Percentiles rank a stretch among this genome's conserved stretches.
Conservation (phyloP, 2,797 vertebrate genomes). For the Thalassophryne amazonica region DNA sequence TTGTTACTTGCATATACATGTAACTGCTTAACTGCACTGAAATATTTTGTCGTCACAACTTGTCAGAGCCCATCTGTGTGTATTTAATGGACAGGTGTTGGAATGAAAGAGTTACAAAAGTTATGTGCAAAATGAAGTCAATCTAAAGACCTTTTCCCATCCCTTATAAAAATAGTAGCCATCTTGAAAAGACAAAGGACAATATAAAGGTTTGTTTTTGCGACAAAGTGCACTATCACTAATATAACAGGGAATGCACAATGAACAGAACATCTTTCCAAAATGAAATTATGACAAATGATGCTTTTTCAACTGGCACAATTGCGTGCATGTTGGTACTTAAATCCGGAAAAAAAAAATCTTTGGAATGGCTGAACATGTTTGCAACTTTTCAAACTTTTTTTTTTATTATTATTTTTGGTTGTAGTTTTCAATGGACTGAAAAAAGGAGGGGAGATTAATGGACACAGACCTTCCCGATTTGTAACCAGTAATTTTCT, state of each 20-base stretch:
- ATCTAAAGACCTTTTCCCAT: slow-evolving; percentile 36
- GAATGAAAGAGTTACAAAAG: slow-evolving; percentile 40
- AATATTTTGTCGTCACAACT: not conserved
- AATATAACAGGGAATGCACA: slow-evolving; percentile 25
- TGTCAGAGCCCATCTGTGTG: slow-evolving; percentile 1
- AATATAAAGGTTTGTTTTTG: slow-evolving; percentile 52
- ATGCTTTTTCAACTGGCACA: slow-evolving; percentile 6
- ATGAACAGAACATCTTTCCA: slow-evolving; percentile 4
- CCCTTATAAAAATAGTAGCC: slow-evolving; percentile 61
- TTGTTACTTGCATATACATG: slow-evolving; percentile 9
- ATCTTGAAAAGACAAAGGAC: slow-evolving; percentile 55
- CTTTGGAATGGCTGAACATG: slow-evolving; percentile 59
- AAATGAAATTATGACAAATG: not conserved
- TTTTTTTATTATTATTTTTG: slow-evolving; percentile 1
- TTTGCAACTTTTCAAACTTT: slow-evolving; percentile 8
- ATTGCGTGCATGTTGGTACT: slow-evolving; percentile 34
- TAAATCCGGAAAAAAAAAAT: slow-evolving; percentile 51
- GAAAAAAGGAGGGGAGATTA: slow-evolving; percentile 13
- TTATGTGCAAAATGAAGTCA: slow-evolving; percentile 57
- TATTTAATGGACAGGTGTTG: slow-evolving; percentile 16
- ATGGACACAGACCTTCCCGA: slow-evolving; percentile 24
- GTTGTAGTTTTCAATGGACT: slow-evolving; percentile 1
- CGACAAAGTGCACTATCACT: slow-evolving; percentile 52
- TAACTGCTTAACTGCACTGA: not conserved
- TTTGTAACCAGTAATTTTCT: slow-evolving; percentile 9